Base-by-base conservation (phyloP, 2,113 vertebrate species). In the Pipra filicauda region DNA sequence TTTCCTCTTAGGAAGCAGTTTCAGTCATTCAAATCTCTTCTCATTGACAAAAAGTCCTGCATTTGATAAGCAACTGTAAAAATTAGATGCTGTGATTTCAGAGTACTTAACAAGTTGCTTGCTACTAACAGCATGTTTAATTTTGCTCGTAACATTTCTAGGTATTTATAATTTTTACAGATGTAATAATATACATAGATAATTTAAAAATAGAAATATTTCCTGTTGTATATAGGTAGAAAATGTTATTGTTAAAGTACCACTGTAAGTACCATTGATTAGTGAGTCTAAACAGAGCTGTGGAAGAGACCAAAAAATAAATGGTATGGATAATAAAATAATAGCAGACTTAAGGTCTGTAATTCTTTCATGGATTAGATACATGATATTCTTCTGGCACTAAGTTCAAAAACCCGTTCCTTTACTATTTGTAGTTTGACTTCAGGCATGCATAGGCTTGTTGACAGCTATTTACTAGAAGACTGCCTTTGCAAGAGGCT, bases 331-430 rank as follows among this genome's bases (percentile, higher is more conserved):
- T 96, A 96, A 94, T 97, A 97, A 97, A 97, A 96, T 96, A 97
- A 97, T 95, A 92, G 88, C 70, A 96, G 85, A 89, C 85, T 89
- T 97, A 74, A 94, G 75, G 88, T 91, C 88, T 97, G 83, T 94
- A 92, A 91, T 98, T 96, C 95, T 92, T 97, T 91, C 88, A 69
- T 91, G 96, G 95, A 96, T 97, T 97, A 97, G 97, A 94, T 96
- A 97, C 59, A 44, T 95, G 95, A 97, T 97, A 93, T 91, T 97
- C 97, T 95, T 80, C 89, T 97, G 95, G 96, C 95, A 91, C 93
- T 62, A 83, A 96, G 94, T 97, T 98, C 73, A 97, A 97, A 98
- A 89, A 78, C 79, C 66, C 95, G 49, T 96, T 96, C 75, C 91
- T 96, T 97, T 96, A 77, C 79, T 94, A 72, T 95, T 95, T 96